Conservation (phyloP, 2,113 vertebrate genomes). For the Empidonax traillii region DNA sequence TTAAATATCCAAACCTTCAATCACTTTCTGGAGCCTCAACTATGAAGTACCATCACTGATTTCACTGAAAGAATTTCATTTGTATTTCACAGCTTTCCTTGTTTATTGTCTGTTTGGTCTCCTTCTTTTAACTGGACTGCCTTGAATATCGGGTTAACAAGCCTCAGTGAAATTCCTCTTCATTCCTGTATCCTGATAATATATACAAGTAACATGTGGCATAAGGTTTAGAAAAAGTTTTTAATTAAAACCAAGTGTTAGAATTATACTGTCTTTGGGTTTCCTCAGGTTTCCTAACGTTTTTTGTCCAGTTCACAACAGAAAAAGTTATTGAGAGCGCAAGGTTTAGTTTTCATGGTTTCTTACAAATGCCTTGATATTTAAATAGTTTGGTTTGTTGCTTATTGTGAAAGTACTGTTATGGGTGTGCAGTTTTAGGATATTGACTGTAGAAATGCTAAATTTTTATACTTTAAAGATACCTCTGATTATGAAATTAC, state of each 20-base stretch:
- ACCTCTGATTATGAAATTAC: neutral
- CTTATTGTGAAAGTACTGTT: neutral
- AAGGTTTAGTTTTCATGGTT: neutral
- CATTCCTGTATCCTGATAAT: neutral
- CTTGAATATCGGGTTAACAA: neutral
- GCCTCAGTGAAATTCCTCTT: neutral
- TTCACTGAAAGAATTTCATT: neutral
- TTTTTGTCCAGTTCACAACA: neutral
- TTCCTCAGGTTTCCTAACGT: neutral
- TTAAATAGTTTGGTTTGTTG: neutral
- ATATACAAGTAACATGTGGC: conserved; percentile 2
- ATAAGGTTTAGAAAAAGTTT: neutral
- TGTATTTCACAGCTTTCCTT: neutral
- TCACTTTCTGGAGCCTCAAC: neutral
- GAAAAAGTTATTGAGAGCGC: neutral
- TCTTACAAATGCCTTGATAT: neutral
- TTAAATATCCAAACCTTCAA: neutral
- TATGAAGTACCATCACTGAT: neutral
- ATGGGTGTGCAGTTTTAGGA: neutral
- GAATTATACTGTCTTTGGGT: neutral
- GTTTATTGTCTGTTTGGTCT: neutral
- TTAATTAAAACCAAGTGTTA: conserved; percentile 35
- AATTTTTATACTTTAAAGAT: neutral
- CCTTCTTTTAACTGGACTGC: neutral
- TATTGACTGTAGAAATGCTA: neutral